These are phyloP conservation scores for Antitype chi DNA, from an alignment of 2,888 invertebrate species.

Conservation along the genomic window DNA sequence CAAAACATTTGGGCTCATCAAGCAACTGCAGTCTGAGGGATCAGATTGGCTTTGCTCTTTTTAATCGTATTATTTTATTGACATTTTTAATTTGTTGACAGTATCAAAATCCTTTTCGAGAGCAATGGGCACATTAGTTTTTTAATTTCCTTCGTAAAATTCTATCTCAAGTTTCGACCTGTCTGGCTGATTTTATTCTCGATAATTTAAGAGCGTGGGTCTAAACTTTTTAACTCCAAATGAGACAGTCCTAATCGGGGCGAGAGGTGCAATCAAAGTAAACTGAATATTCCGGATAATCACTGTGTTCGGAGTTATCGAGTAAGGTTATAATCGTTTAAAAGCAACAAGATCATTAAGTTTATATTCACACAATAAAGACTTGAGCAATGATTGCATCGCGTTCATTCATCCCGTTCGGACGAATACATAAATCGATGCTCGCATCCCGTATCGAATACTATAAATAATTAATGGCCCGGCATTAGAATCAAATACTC, in stretches of 20 bases:
- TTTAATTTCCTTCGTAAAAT: slow-evolving; percentile 65
- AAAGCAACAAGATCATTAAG: slow-evolving; percentile 70
- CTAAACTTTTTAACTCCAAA: slow-evolving; percentile 35
- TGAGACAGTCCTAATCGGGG: slow-evolving; percentile 35
- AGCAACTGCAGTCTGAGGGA: slow-evolving; percentile 73
- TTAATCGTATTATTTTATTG: slow-evolving; percentile 66
- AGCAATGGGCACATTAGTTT: slow-evolving; percentile 66
- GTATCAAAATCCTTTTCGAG: slow-evolving; percentile 64
- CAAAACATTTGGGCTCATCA: slow-evolving; percentile 78
- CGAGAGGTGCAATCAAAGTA: slow-evolving; percentile 46
- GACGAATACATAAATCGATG: slow-evolving; percentile 87
- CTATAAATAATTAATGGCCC: slow-evolving; percentile 90
- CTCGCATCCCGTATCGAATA: slow-evolving; percentile 88
- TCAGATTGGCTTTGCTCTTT: slow-evolving; percentile 69
- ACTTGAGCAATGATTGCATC: slow-evolving; percentile 77
- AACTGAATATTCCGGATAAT: slow-evolving; percentile 54
- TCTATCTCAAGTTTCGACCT: slow-evolving; percentile 56
- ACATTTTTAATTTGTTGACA: slow-evolving; percentile 68
- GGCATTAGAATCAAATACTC: slow-evolving; percentile 91
- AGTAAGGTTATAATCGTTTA: slow-evolving; percentile 64
- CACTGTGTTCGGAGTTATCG: slow-evolving; percentile 50
- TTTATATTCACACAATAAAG: slow-evolving; percentile 77
- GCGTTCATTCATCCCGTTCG: slow-evolving; percentile 80
- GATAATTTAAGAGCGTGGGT: slow-evolving; percentile 40
- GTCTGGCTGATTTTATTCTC: slow-evolving; percentile 49